A percentile compares a stretch with the other conserved stretches of the same genome.
These are phyloP conservation scores for Meteorus sp. DNA, from an alignment of 1,140 invertebrate genomes.

Conservation along the genomic window DNA sequence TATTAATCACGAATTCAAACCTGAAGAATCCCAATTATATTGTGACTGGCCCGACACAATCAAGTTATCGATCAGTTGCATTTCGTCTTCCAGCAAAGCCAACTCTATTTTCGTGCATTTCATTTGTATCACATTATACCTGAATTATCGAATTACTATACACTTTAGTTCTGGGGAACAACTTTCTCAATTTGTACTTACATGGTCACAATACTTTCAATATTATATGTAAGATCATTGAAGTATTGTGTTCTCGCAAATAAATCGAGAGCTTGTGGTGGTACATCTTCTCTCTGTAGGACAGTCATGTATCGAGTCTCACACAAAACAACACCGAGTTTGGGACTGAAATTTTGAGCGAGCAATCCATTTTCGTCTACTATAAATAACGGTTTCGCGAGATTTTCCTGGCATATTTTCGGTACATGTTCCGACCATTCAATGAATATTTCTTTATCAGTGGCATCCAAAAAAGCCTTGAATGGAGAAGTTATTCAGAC, in stretches of 20 bases:
- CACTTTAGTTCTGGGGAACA: not conserved
- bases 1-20: no score
- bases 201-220: conserved; percentile 39
- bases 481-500: no score
- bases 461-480: conserved; percentile 31
- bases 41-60: conserved; percentile 61
- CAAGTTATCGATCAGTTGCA: conserved; percentile 62
- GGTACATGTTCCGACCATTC: conserved; percentile 40
- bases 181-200: conserved; percentile 23
- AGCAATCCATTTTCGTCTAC: conserved; percentile 31
- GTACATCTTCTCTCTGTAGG: conserved; percentile 61
- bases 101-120: conserved; percentile 61
- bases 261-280: conserved; percentile 62
- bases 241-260: conserved; percentile 44
- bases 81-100: conserved; percentile 62
- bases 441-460: conserved; percentile 38
- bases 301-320: conserved; percentile 69
- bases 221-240: conserved; percentile 39
- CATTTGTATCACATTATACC: conserved; percentile 65
- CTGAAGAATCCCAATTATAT: conserved; percentile 65
- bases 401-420: conserved; percentile 30
- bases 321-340: conserved; percentile 53
- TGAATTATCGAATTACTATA: conserved; percentile 31
- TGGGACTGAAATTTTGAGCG: conserved; percentile 39
- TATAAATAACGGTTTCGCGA: conserved; percentile 37